Evolutionary conservation across 1,140 invertebrate genomes (phyloP).

Genomic region (Drosophila grimshawi): DNA sequence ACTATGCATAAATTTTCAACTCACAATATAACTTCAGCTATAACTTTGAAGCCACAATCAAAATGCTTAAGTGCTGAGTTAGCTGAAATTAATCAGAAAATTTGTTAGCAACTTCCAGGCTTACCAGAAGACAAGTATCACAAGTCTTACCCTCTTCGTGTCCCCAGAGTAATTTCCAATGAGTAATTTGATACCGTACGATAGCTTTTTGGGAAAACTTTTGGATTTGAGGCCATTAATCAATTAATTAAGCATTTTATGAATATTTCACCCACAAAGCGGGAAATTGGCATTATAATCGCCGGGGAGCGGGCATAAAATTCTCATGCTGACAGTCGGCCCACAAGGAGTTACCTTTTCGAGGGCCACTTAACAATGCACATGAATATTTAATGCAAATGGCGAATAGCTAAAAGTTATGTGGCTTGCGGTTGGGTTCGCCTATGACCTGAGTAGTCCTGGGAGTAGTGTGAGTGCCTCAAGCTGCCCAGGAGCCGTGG

Average conservation of each 20-base stretch:
- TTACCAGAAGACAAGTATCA: slow-evolving; percentile 9
- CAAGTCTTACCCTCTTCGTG: slow-evolving; percentile 16
- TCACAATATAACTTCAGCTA: slow-evolving; percentile 40
- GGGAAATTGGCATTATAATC: slow-evolving; percentile 60
- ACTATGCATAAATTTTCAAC: slow-evolving; percentile 38
- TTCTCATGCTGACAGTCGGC: background rate
- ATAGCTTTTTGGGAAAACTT: slow-evolving; percentile 62
- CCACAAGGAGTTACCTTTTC: slow-evolving; percentile 50
- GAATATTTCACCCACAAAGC: slow-evolving; percentile 68
- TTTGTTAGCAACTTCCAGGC: slow-evolving; percentile 8
- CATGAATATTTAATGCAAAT: slow-evolving; percentile 74
- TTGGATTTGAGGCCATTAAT: slow-evolving; percentile 76
- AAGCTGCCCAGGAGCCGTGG: background rate
- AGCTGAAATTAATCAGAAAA: slow-evolving; percentile 30
- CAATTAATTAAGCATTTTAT: slow-evolving; percentile 82
- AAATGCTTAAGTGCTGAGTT: slow-evolving; percentile 30
- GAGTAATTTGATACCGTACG: slow-evolving; percentile 67
- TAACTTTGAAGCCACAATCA: slow-evolving; percentile 41
- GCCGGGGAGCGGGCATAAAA: slow-evolving; percentile 23
- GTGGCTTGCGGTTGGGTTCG: slow-evolving; percentile 15
- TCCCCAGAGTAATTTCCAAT: background rate
- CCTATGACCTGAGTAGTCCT: slow-evolving; percentile 12
- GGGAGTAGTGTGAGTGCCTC: slow-evolving; percentile 19
- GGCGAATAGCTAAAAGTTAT: slow-evolving; percentile 56
- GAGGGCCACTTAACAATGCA: slow-evolving; percentile 56